Conservation (phyloP, 2,797 vertebrate species). For the Poeciliopsis infans region DNA sequence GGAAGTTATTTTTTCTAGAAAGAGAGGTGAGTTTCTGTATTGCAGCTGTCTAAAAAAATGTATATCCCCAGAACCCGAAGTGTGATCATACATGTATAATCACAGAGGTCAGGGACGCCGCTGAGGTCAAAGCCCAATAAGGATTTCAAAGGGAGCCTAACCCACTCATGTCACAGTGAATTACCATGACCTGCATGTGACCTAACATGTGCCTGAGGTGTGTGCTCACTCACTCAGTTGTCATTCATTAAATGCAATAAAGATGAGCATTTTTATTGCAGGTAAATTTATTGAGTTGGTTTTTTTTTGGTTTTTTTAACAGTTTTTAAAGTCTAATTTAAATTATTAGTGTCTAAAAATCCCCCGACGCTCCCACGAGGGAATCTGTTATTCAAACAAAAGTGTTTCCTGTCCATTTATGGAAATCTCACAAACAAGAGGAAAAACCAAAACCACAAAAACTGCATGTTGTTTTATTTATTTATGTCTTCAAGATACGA, state of each 20-base stretch:
- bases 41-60: neutral
- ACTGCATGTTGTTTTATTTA: neutral
- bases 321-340: neutral
- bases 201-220: constrained; percentile 12
- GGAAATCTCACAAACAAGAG: neutral
- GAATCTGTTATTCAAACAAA: neutral
- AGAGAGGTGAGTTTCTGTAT: neutral
- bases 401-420: neutral
- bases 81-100: neutral
- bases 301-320: too few relatives aligned
- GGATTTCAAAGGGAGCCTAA: constrained; percentile 13
- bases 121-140: constrained; percentile 12
- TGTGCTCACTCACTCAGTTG: neutral
- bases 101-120: neutral
- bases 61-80: neutral
- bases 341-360: neutral
- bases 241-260: neutral
- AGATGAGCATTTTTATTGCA: neutral
- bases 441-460: neutral
- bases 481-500: neutral
- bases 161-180: constrained; percentile 20
- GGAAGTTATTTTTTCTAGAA: neutral
- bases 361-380: neutral
- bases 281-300: neutral
- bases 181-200: constrained; percentile 19